These are phyloP conservation scores for Onychomys leucogaster DNA, from an alignment of 2,797 vertebrate species.

Conservation along the genomic window DNA sequence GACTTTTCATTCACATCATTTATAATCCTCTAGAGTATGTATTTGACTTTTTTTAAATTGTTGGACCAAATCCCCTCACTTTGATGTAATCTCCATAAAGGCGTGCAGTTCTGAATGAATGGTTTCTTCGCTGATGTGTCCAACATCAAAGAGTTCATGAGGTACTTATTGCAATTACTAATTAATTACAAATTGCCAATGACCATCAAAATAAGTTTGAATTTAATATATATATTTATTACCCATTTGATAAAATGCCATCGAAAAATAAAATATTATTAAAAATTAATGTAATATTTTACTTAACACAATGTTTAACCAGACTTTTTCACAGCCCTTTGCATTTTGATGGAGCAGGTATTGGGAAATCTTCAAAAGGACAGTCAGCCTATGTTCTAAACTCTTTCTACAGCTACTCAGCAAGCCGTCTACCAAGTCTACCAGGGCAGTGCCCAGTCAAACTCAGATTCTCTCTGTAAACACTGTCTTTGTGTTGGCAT, in stretches of 20 bases:
- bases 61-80: not conserved
- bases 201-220: not conserved
- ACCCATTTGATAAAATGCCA: not conserved
- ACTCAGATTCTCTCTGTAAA: not conserved
- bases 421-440: not conserved
- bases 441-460: not conserved
- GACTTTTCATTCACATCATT: not conserved
- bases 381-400: not conserved
- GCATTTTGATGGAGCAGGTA: not conserved
- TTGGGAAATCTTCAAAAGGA: not conserved
- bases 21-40: not conserved
- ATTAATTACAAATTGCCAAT: not conserved
- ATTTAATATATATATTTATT: not conserved
- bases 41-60: not conserved
- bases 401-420: not conserved
- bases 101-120: not conserved
- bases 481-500: not conserved
- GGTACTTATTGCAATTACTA: not conserved
- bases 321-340: not conserved
- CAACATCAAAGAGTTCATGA: not conserved
- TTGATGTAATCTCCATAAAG: not conserved
- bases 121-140: not conserved
- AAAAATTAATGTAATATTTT: not conserved
- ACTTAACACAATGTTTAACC: not conserved
- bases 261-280: not conserved